Percentiles rank a stretch among this genome's conserved stretches.
phyloP scores from a whole-genome alignment of 2,888 invertebrate genomes.

The Apamea sordens region DNA sequence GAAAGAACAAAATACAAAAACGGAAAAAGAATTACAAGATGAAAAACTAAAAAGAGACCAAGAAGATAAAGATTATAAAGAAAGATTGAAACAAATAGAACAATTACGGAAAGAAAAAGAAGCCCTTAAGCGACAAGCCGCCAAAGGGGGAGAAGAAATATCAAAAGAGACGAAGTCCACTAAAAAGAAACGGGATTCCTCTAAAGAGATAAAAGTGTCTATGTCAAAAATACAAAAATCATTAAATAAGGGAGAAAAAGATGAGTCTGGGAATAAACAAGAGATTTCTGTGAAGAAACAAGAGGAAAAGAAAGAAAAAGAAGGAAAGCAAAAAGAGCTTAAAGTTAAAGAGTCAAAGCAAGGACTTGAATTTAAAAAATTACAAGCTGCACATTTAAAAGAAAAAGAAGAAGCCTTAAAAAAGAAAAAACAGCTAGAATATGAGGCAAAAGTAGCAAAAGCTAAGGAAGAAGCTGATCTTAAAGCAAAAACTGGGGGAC shows the following conservation, averaged over 20 bases:
- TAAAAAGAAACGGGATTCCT: neutral
- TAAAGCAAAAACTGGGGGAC: neutral
- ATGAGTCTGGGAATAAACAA: neutral
- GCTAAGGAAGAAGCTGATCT: neutral
- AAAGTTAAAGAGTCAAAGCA: neutral
- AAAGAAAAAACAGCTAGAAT: neutral
- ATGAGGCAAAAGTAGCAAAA: slow-evolving; percentile 17
- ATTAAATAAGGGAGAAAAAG: neutral
- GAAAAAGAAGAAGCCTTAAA: neutral
- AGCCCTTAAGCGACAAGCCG: slow-evolving; percentile 1
- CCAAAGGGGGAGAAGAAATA: neutral
- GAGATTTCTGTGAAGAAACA: neutral
- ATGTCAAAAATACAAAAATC: neutral
- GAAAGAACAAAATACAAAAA: neutral
- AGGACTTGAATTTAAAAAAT: slow-evolving; percentile 17
- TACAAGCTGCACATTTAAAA: slow-evolving; percentile 26
- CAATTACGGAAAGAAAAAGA: slow-evolving; percentile 22
- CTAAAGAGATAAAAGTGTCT: neutral
- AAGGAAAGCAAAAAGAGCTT: neutral
- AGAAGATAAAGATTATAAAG: neutral
- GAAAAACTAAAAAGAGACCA: neutral
- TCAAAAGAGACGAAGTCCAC: neutral
- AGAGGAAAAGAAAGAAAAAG: slow-evolving; percentile 1
- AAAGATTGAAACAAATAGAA: neutral
- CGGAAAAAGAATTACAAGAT: neutral